phyloP scores from a whole-genome alignment of 2,113 vertebrate species.

The Marcusenius ussheri region DNA sequence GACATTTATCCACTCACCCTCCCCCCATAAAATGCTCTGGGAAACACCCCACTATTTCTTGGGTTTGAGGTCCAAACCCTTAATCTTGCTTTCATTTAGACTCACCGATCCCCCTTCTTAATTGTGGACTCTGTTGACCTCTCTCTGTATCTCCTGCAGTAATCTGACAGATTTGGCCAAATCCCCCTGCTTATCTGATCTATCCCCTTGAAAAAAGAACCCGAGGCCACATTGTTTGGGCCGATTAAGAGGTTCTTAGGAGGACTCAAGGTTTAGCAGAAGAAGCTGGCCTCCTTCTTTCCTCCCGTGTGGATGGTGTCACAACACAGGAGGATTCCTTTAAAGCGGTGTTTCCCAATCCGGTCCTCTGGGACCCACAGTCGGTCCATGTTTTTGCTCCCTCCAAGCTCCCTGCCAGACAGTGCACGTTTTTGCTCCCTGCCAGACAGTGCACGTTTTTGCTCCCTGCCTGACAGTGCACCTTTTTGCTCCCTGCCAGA shows the following conservation, averaged over 20 bases:
- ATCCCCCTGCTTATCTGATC: conserved; percentile 56
- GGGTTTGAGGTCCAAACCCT: conserved; percentile 35
- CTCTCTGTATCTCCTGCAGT: conserved; percentile 49
- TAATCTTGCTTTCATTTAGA: conserved; percentile 43
- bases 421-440: no score
- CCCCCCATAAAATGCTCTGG: conserved; percentile 34
- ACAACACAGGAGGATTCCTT: conserved; percentile 46
- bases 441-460: no score
- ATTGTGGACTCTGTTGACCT: conserved; percentile 14
- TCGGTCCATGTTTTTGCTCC: neutral
- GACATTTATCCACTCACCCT: conserved; percentile 44
- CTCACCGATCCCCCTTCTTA: conserved; percentile 15
- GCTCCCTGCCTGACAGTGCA: no score
- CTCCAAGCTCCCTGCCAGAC: neutral
- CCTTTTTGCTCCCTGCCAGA: neutral
- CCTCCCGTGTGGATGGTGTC: conserved; percentile 43
- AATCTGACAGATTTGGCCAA: conserved; percentile 55
- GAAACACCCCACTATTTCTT: conserved; percentile 29
- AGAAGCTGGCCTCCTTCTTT: neutral
- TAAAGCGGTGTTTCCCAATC: neutral
- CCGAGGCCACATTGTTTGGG: conserved; percentile 57
- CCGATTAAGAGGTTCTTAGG: conserved; percentile 66
- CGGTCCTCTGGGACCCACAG: neutral
- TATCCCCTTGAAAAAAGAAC: conserved; percentile 47
- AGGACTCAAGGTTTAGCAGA: conserved; percentile 46